These are phyloP conservation scores for Aphidius colemani DNA, from an alignment of 2,888 invertebrate genomes.

Conservation along the genomic window DNA sequence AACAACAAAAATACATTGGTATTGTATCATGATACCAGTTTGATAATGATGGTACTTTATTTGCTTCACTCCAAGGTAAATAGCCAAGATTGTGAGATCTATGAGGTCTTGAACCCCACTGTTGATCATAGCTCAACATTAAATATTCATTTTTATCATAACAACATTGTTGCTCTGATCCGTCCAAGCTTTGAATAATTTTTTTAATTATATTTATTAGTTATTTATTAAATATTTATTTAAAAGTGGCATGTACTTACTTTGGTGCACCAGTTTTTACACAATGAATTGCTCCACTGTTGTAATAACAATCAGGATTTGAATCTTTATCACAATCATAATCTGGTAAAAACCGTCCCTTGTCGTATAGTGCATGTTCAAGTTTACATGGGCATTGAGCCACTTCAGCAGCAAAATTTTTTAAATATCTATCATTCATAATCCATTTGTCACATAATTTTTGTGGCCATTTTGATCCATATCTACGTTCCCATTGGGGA, in stretches of 20 bases:
- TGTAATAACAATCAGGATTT: constrained; percentile 85
- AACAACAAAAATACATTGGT: constrained; percentile 92
- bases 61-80: constrained; percentile 92
- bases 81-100: constrained; percentile 89
- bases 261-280: constrained; percentile 88
- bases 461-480: constrained; percentile 83
- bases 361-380: constrained; percentile 88
- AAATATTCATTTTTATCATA: constrained; percentile 91
- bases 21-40: constrained; percentile 96
- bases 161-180: constrained; percentile 96
- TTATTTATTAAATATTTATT: not conserved
- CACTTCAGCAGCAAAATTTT: constrained; percentile 84
- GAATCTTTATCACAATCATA: constrained; percentile 89
- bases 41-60: constrained; percentile 91
- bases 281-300: constrained; percentile 90
- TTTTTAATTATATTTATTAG: constrained; percentile 5
- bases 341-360: constrained; percentile 91
- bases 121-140: constrained; percentile 93
- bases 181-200: constrained; percentile 71
- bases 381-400: constrained; percentile 90
- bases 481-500: constrained; percentile 82
- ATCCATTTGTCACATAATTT: constrained; percentile 90
- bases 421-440: constrained; percentile 77
- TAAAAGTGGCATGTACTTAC: constrained; percentile 63
- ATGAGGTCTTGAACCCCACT: constrained; percentile 88